Base-by-base conservation (phyloP, 2,113 vertebrate genomes). In the Channa maculata region DNA sequence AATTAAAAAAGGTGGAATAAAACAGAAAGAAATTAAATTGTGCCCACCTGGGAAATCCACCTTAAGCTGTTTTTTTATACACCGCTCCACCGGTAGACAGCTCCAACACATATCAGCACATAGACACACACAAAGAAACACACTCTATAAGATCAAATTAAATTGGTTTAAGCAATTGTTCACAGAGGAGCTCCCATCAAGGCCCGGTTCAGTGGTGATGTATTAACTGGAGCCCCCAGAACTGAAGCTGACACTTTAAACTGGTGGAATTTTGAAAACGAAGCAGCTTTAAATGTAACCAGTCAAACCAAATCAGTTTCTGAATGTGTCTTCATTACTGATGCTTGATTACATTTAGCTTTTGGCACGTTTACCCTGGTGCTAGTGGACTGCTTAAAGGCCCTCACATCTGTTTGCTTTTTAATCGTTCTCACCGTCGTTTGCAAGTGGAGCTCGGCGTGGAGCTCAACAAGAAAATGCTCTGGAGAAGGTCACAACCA, bases 91-190 rank as follows among this genome's bases (percentile, higher is more conserved):
- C 24, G 1, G 24, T 24, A 24, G 24, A 24, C 24, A 24, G 24
- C 24, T 24, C 24, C 24, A 24, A 24, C 50, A 37, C 70, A 63
- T 41, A 38, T 34, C 38, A 15, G 37, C 59, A n/a, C 14, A 14
- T 55, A 5, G 34, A 52, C 39, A 72, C 44, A 65, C 36, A 74
- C 50, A 7, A 36, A 71, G 5, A 69, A 2, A 52, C 57, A 75
- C 38, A 75, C 52, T 50, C 70, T 52, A 45, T 46, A 75, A 36
- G 49, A 67, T 72, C 71, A 74, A 80, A 86, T 83, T 83, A 80
- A 78, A 86, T 15, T n/a, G 36, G 12, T 70, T 83, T 69, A 50
- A 65, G 58, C 37, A 78, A 71, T 62, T 66, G 71, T 76, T 77
- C 79, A 79, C 80, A 66, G 59, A 72, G 59, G 80, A 84, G 66